A percentile compares a stretch with the other conserved stretches of the same genome.
phyloP scores from a whole-genome alignment of 2,888 invertebrate genomes.

The Drosophila barbarae region DNA sequence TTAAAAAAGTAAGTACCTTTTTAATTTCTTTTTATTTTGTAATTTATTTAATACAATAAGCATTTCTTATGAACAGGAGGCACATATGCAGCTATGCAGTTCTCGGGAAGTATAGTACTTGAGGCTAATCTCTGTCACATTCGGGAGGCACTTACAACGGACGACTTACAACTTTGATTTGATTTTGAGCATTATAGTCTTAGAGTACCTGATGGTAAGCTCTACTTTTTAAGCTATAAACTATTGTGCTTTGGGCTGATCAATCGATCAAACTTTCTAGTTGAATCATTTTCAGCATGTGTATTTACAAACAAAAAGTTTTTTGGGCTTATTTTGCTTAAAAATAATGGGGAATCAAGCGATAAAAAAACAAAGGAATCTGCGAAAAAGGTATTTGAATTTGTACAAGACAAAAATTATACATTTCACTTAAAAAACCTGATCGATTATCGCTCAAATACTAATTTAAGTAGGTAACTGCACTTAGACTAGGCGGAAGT shows the following conservation, averaged over 20 bases:
- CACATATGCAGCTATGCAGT: neutral
- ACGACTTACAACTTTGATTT: constrained; percentile 14
- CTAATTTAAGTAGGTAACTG: constrained; percentile 4
- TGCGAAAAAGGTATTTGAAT: neutral
- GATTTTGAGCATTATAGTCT: constrained; percentile 16
- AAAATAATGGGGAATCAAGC: too few relatives aligned
- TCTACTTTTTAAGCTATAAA: neutral
- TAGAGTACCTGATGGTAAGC: neutral
- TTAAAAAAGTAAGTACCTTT: neutral
- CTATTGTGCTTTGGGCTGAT: constrained; percentile 7
- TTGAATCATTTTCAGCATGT: neutral
- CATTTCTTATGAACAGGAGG: neutral
- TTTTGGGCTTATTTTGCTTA: constrained; percentile 1
- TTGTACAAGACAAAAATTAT: neutral
- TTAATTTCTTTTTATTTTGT: neutral
- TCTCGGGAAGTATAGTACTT: neutral
- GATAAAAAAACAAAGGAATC: neutral
- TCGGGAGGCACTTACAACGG: constrained; percentile 1
- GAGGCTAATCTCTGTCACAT: neutral
- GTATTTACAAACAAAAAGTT: constrained; percentile 3
- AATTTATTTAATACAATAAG: neutral
- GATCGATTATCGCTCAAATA: neutral
- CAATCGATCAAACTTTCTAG: neutral
- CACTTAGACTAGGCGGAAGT: constrained; percentile 3
- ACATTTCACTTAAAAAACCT: neutral